Evolutionary conservation across 2,888 invertebrate species (phyloP).

Genomic region (Synanthedon tipuliformis): DNA sequence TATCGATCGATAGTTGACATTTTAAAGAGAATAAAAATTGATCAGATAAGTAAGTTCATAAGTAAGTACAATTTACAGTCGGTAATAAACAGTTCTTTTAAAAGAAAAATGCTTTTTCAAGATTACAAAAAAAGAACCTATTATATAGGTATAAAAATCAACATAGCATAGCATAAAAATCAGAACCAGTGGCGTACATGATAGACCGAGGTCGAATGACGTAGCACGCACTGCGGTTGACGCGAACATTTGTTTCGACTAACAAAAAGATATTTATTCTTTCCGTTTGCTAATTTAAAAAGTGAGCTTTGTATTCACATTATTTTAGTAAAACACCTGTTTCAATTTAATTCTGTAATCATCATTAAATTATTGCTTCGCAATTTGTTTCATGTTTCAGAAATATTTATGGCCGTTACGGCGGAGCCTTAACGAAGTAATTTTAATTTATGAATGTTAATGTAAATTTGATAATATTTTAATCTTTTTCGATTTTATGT

Average conservation of each 20-base stretch:
- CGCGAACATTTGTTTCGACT: constrained; percentile 28
- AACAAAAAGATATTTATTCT: constrained; percentile 1
- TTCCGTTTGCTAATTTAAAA: background rate
- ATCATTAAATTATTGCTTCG: background rate
- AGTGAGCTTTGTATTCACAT: background rate
- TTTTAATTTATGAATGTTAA: background rate
- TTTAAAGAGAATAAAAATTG: no score
- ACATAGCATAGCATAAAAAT: background rate
- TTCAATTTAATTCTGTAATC: background rate
- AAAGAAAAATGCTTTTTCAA: no score
- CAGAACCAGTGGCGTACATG: constrained; percentile 14
- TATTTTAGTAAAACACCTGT: background rate
- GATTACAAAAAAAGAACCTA: no score
- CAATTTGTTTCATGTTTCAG: background rate
- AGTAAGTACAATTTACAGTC: no score
- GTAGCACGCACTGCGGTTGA: constrained; percentile 36
- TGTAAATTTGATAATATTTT: no score
- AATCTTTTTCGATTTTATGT: no score
- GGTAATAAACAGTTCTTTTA: no score
- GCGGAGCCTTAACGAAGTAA: no score
- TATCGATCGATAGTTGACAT: no score
- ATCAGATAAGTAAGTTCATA: no score
- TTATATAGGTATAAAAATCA: no score
- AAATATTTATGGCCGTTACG: background rate
- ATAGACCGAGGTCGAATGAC: constrained; percentile 24